Conservation (phyloP, 2,113 vertebrate genomes). For the Urocynchramus pylzowi region DNA sequence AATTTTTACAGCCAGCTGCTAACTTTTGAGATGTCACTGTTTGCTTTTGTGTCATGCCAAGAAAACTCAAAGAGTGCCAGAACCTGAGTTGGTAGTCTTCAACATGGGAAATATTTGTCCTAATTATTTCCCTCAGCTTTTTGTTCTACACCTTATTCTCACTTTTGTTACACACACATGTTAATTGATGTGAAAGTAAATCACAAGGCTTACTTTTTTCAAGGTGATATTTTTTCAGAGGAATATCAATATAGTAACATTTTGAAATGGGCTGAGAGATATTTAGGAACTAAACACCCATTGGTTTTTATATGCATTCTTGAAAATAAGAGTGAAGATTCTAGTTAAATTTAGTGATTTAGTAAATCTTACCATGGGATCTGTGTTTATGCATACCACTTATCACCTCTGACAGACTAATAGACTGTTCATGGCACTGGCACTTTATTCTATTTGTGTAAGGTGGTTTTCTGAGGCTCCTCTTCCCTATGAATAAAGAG, state of each 20-base stretch:
- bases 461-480: not conserved
- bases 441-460: not conserved
- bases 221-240: not conserved
- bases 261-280: not conserved
- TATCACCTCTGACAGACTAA: not conserved
- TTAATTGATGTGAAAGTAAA: not conserved
- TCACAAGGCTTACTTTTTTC: not conserved
- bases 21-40: not conserved
- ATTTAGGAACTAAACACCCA: rapidly evolving
- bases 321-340: not conserved
- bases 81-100: not conserved
- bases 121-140: not conserved
- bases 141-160: not conserved
- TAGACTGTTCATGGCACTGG: not conserved
- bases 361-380: not conserved
- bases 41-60: not conserved
- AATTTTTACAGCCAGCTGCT: not conserved
- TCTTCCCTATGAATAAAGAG: not conserved
- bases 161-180: not conserved
- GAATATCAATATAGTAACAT: not conserved
- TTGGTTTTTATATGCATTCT: not conserved
- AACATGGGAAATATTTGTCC: not conserved
- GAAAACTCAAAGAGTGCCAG: not conserved
- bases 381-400: not conserved
- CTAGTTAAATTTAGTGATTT: not conserved